Conservation (phyloP, 2,797 vertebrate species). For the Erethizon dorsatum region DNA sequence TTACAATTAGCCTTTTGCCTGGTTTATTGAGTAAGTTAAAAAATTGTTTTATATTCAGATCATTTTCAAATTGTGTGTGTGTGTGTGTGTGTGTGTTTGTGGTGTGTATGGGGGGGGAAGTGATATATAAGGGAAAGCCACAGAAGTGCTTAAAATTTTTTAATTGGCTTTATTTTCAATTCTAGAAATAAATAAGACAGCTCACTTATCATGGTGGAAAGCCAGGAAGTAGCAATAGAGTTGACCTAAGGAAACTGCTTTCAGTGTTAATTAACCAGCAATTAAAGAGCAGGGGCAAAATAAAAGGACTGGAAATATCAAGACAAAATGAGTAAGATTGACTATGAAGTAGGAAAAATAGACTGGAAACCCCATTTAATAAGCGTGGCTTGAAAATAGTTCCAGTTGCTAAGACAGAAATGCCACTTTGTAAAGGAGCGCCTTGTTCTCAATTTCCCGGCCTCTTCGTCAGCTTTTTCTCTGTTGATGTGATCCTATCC, state of each 20-base stretch:
- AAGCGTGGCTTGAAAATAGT: not conserved
- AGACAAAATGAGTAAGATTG: not conserved
- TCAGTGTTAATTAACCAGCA: conserved; percentile 24
- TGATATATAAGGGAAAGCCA: not conserved
- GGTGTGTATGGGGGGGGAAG: not conserved
- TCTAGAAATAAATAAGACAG: not conserved
- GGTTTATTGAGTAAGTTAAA: conserved; percentile 35
- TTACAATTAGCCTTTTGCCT: conserved; percentile 32
- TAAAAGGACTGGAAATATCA: not conserved
- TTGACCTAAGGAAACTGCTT: not conserved
- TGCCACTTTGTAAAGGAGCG: not conserved
- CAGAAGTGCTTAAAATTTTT: conserved; percentile 2
- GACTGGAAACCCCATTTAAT: not conserved
- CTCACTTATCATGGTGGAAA: conserved; percentile 43
- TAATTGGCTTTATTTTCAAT: not conserved
- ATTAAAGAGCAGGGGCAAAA: not conserved
- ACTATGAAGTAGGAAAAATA: not conserved
- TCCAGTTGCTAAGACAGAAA: not conserved
- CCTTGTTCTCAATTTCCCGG: not conserved
- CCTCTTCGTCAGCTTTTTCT: not conserved
- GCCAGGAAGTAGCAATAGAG: not conserved
- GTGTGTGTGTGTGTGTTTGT: not conserved
- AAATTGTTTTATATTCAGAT: not conserved
- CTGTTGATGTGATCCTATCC: not conserved
- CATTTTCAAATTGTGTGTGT: not conserved